phyloP scores from a whole-genome alignment of 1,140 invertebrate genomes.

The Sesamia nonagrioides region DNA sequence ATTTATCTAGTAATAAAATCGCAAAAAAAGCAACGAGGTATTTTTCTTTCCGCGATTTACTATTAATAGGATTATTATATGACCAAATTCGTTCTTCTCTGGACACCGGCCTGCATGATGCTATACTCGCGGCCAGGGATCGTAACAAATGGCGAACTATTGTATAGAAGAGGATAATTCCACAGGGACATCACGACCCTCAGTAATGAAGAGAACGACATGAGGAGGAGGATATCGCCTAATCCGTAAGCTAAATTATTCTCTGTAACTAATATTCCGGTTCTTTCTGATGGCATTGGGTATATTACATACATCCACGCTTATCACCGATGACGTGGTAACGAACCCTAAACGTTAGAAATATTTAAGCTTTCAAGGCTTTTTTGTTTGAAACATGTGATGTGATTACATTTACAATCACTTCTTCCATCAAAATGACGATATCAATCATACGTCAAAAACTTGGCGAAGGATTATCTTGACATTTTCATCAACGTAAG shows the following conservation, averaged over 20 bases:
- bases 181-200: no score
- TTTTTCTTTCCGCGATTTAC: constrained; percentile 3
- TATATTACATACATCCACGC: background rate
- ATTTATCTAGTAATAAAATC: constrained; percentile 6
- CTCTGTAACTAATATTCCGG: background rate
- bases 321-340: constrained; percentile 1
- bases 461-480: background rate
- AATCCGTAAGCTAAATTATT: background rate
- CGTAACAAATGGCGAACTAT: no score
- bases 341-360: background rate
- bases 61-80: constrained; percentile 21
- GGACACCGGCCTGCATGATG: no score
- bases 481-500: constrained; percentile 7
- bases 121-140: no score
- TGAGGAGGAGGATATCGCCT: background rate
- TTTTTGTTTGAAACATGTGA: no score
- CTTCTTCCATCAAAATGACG: background rate
- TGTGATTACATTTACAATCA: no score
- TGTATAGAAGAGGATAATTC: no score
- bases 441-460: constrained; percentile 1
- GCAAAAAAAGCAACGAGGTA: background rate
- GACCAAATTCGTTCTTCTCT: background rate
- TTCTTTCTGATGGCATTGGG: background rate
- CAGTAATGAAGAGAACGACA: no score
- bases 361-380: background rate